Base-by-base conservation (phyloP, 1,140 invertebrate species). In the Cydia splendana region DNA sequence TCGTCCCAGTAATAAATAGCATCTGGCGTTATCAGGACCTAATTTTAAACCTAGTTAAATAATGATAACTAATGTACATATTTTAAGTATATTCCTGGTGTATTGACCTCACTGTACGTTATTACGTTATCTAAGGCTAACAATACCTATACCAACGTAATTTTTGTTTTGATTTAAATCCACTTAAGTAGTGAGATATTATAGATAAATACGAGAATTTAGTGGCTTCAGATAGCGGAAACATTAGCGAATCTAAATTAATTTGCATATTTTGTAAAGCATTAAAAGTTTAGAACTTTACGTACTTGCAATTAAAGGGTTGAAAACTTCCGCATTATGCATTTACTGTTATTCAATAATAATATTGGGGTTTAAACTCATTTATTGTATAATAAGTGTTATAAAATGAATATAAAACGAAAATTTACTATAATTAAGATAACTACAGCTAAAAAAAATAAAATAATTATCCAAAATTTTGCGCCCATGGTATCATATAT, bases 221-320 rank as follows among this genome's bases (percentile, higher is more conserved):
- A 24, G 20, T 24, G 3, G 57, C 9, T 24, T 24, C 7, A 24
- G 67, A 38, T 71, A 9, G 67, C 67, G 67, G 67, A 71, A 71
- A 71, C 67, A 42, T 42, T 71, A 71, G 34, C 10, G 34, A 38
- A 45, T 38, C n/a, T 38, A 71, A 71, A 71, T 71, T 38, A n/a
- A 71, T 71, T 71, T 71, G 67, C 67, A 71, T 71, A 71, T 71
- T 62, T 42, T 38, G 67, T 42, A 34, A 71, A 18, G 18, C 28
- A 71, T 71, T 71, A 71, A 6, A 71, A 71, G 67, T 45, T 71
- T 38, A 42, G n/a, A 45, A 18, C 34, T n/a, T 71, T 38, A 38
- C 20, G 6, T 24, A 62, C 51, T 24, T 62, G 57, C 57, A 62
- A 62, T 62, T 62, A 62, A 24, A 24, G 18, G 6, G 24, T 51